A percentile compares a stretch with the other conserved stretches of the same genome.
phyloP scores from a whole-genome alignment of 2,797 vertebrate genomes.

The Enteromius fasciolatus region DNA sequence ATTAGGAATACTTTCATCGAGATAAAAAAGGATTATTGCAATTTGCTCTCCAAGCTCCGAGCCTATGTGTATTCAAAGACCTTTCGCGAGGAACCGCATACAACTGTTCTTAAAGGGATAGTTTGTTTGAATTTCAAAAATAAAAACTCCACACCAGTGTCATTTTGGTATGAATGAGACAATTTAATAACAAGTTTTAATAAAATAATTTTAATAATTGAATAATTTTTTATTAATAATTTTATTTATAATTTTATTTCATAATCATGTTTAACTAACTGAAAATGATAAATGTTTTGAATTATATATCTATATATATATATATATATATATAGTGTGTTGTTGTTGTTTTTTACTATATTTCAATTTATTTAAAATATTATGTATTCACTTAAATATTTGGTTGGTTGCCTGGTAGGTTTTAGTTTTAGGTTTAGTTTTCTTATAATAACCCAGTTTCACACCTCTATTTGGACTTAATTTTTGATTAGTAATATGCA shows the following conservation, averaged over 20 bases:
- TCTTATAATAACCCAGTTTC: neutral
- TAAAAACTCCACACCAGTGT: neutral
- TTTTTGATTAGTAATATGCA: neutral
- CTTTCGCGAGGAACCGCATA: neutral
- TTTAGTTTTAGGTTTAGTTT: neutral
- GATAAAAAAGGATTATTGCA: conserved; percentile 34
- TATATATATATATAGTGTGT: too few relatives aligned
- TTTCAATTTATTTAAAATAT: neutral
- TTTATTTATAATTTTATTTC: neutral
- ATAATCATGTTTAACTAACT: neutral
- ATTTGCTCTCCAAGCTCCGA: conserved; percentile 13
- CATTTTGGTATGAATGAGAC: neutral
- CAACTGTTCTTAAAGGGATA: conserved; percentile 4
- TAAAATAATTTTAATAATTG: too few relatives aligned
- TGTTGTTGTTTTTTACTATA: neutral
- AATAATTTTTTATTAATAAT: neutral
- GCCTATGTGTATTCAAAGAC: conserved; percentile 21
- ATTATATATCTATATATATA: neutral
- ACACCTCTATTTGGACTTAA: too few relatives aligned
- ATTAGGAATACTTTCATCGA: conserved; percentile 34
- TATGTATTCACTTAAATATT: neutral
- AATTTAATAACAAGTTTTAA: too few relatives aligned
- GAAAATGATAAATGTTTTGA: neutral
- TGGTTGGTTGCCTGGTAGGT: neutral
- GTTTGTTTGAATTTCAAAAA: neutral